Conservation (phyloP, 2,797 vertebrate genomes). For the Petrocephalus sullivani region DNA sequence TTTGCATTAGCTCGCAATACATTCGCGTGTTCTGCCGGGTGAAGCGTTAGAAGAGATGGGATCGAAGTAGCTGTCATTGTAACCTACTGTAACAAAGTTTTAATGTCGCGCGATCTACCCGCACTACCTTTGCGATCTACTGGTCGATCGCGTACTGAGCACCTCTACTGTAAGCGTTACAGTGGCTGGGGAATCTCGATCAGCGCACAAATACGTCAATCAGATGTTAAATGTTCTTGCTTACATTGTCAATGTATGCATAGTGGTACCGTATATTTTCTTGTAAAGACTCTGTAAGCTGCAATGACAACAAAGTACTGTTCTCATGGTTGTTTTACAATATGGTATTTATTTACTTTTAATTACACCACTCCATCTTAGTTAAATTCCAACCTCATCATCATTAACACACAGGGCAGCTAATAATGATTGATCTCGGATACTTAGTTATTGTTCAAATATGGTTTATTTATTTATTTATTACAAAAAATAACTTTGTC, state of each 20-base stretch:
- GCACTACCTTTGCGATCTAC: too few relatives aligned
- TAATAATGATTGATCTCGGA: background rate
- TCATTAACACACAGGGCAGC: background rate
- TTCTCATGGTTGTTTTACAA: background rate
- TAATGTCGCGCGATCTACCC: too few relatives aligned
- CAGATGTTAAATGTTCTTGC: background rate
- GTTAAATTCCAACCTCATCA: background rate
- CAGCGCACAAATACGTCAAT: background rate
- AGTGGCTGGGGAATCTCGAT: background rate
- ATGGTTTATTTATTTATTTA: background rate
- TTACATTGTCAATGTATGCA: background rate
- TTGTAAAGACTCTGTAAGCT: background rate
- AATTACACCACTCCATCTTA: background rate
- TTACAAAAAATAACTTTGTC: background rate
- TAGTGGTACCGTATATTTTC: background rate
- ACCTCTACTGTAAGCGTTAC: too few relatives aligned
- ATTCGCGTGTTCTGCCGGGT: too few relatives aligned
- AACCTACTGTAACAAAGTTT: too few relatives aligned
- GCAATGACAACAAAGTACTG: background rate
- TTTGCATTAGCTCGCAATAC: too few relatives aligned
- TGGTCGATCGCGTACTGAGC: too few relatives aligned
- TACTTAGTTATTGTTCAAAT: background rate
- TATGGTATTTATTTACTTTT: background rate
- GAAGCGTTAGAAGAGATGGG: too few relatives aligned
- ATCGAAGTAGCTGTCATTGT: too few relatives aligned